A percentile compares a stretch with the other conserved stretches of the same genome.
phyloP scores from a whole-genome alignment of 2,113 vertebrate species.

The Oryctolagus cuniculus region DNA sequence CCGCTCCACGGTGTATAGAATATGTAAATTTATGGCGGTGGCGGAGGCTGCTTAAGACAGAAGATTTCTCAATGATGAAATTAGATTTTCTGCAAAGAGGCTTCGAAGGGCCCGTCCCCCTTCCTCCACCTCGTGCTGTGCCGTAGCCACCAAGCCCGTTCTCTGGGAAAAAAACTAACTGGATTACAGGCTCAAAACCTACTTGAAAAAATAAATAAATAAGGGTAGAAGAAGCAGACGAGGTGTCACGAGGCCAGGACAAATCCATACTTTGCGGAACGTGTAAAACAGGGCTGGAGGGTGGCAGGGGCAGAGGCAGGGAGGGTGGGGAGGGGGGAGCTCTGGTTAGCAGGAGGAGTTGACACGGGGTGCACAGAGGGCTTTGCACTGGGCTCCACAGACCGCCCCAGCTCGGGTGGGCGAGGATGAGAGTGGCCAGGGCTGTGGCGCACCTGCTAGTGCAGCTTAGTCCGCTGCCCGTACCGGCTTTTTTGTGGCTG shows the following conservation, averaged over 20 bases:
- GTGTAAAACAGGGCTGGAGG: background rate
- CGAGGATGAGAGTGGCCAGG: background rate
- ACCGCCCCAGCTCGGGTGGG: background rate
- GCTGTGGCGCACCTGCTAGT: background rate
- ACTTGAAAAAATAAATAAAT: background rate
- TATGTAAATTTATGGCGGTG: constrained; percentile 77
- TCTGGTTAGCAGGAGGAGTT: background rate
- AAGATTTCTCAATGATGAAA: constrained; percentile 82
- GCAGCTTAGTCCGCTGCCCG: too few relatives aligned
- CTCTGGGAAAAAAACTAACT: constrained; percentile 38
- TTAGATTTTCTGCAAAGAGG: constrained; percentile 58
- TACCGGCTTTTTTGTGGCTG: too few relatives aligned
- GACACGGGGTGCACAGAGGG: accelerated
- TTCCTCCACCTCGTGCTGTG: constrained; percentile 40
- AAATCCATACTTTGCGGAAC: background rate
- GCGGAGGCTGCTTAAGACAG: constrained; percentile 79
- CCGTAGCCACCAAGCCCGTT: background rate
- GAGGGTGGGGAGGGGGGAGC: background rate
- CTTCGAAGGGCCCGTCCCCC: constrained; percentile 50
- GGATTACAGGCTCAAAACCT: constrained; percentile 5
- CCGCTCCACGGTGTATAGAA: constrained; percentile 53
- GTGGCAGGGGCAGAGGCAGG: background rate
- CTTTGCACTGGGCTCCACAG: background rate
- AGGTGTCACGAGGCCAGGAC: background rate
- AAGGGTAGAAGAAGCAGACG: background rate